Evolutionary conservation across 2,888 invertebrate genomes (phyloP).

Genomic region (Sminthurides aquaticus): DNA sequence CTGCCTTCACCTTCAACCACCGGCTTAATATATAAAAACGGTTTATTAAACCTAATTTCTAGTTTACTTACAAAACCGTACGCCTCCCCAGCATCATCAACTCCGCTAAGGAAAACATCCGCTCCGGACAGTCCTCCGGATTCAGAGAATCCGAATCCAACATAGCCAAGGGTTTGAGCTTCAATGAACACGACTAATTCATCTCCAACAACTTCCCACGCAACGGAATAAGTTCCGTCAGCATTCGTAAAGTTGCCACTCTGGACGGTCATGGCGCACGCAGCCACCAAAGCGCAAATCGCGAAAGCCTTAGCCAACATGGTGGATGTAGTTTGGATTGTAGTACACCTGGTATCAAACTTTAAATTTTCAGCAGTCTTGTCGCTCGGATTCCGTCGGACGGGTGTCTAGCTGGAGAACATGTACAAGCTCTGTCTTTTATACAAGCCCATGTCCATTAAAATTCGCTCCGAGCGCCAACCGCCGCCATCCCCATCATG

Average conservation of each 20-base stretch:
- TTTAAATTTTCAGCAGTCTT: too few species aligned
- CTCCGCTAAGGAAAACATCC: not conserved
- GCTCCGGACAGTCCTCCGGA: not conserved
- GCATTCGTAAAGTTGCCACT: not conserved
- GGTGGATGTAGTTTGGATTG: not conserved
- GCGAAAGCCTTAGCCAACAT: not conserved
- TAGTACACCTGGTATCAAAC: too few species aligned
- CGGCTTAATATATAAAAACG: too few species aligned
- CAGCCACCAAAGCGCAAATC: not conserved
- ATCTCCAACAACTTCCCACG: not conserved
- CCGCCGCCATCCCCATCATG: too few species aligned
- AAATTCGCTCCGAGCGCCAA: too few species aligned
- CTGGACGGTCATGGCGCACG: not conserved
- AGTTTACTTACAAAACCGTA: not conserved
- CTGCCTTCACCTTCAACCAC: too few species aligned
- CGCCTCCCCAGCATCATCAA: not conserved
- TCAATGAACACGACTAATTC: not conserved
- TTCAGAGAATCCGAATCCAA: not conserved
- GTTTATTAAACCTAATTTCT: too few species aligned
- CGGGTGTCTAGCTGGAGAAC: too few species aligned
- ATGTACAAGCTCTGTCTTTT: too few species aligned
- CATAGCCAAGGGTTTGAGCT: not conserved
- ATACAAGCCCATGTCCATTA: too few species aligned
- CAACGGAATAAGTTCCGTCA: not conserved
- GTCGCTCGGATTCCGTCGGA: too few species aligned